These are phyloP conservation scores for Lepus oiostolus DNA, from an alignment of 2,797 vertebrate species.

Conservation along the genomic window DNA sequence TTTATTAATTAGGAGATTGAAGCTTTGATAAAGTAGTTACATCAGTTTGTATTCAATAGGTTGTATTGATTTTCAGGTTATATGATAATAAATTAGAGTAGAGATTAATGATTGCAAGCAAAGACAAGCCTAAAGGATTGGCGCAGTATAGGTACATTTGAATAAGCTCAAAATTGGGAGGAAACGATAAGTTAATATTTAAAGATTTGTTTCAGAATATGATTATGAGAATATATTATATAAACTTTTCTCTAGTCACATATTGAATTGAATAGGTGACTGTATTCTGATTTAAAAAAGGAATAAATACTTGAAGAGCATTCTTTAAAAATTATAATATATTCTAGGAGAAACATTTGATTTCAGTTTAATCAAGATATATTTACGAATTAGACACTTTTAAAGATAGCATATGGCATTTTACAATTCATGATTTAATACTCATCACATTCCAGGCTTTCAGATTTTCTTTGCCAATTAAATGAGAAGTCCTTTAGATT, in stretches of 20 bases:
- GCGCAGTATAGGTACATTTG: neutral
- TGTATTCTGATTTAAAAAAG: neutral
- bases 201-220: neutral
- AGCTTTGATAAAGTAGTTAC: rapidly evolving
- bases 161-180: neutral
- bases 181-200: neutral
- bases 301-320: constrained; percentile 1
- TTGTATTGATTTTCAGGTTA: neutral
- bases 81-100: neutral
- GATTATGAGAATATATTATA: neutral
- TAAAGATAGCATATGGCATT: neutral
- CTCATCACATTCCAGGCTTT: constrained; percentile 39
- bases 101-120: constrained; percentile 40
- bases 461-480: constrained; percentile 70
- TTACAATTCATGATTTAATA: constrained; percentile 40
- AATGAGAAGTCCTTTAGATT: constrained; percentile 58
- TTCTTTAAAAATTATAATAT: neutral
- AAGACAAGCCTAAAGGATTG: neutral
- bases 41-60: neutral
- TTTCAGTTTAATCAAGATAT: constrained; percentile 28
- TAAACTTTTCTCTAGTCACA: neutral
- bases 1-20: neutral
- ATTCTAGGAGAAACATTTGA: neutral
- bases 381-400: constrained; percentile 7
- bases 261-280: neutral